Conservation (phyloP, 2,888 invertebrate genomes). For the Hypsopygia costalis region DNA sequence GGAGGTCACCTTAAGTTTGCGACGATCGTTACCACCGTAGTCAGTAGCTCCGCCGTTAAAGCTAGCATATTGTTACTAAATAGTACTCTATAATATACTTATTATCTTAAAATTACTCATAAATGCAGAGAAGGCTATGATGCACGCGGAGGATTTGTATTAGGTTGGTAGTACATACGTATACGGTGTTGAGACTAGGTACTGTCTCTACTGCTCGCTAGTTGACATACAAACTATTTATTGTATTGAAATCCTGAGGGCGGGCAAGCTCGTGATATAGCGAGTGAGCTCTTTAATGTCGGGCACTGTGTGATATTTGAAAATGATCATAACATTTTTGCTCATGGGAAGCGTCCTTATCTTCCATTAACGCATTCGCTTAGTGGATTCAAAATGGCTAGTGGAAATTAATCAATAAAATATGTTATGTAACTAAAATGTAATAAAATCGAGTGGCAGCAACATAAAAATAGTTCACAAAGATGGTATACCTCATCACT, state of each 20-base stretch:
- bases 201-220: constrained; percentile 3
- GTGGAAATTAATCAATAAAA: constrained; percentile 73
- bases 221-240: neutral
- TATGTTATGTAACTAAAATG: constrained; percentile 65
- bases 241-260: constrained; percentile 12
- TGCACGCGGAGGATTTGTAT: constrained; percentile 5
- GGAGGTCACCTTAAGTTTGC: constrained; percentile 29
- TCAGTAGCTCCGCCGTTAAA: constrained; percentile 17
- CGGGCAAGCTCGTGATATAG: constrained; percentile 61
- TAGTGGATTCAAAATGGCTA: constrained; percentile 71
- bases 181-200: neutral
- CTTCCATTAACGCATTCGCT: constrained; percentile 76
- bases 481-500: constrained; percentile 91
- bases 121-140: constrained; percentile 5
- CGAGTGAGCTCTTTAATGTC: constrained; percentile 52
- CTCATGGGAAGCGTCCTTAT: constrained; percentile 76
- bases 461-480: constrained; percentile 79
- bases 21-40: constrained; percentile 28
- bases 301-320: constrained; percentile 54
- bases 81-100: constrained; percentile 6
- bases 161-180: constrained; percentile 5
- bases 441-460: constrained; percentile 77
- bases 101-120: neutral
- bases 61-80: constrained; percentile 9
- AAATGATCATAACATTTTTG: constrained; percentile 54